Percentiles rank a stretch among this genome's conserved stretches.
Evolutionary conservation across 1,140 invertebrate species (phyloP).

Genomic region (Galendromus occidentalis): DNA sequence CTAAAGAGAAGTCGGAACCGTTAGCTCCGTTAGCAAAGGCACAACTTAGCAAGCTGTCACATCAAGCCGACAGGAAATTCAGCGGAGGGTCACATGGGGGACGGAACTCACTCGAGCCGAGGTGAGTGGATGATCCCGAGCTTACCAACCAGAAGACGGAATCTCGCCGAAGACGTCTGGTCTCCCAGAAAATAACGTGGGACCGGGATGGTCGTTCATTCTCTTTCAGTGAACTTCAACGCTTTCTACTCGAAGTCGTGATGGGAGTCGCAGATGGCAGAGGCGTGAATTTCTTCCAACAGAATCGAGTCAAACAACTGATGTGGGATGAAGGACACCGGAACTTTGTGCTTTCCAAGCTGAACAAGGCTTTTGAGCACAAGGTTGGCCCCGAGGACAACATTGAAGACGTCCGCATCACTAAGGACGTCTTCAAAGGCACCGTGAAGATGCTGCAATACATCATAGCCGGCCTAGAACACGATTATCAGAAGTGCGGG

Average conservation of each 20-base stretch:
- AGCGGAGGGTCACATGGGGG: not conserved
- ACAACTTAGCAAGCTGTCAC: conserved; percentile 9
- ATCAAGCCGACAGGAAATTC: conserved; percentile 6
- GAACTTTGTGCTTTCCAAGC: conserved; percentile 78
- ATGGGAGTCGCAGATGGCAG: conserved; percentile 80
- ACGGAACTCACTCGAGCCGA: not conserved
- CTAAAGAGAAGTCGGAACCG: conserved; percentile 7
- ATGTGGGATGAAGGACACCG: conserved; percentile 99
- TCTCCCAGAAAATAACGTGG: not conserved
- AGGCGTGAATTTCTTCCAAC: conserved; percentile 87
- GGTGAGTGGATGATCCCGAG: not conserved
- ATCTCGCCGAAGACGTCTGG: not conserved
- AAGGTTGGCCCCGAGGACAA: conserved; percentile 88
- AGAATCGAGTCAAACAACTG: conserved; percentile 77
- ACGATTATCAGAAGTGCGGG: conserved; percentile 78
- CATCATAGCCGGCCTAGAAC: conserved; percentile 59
- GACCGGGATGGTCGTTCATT: not conserved
- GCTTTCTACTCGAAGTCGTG: conserved; percentile 49
- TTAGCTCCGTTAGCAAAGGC: conserved; percentile 3
- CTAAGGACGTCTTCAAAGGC: conserved; percentile 79
- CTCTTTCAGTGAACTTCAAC: conserved; percentile 36
- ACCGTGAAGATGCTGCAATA: conserved; percentile 34
- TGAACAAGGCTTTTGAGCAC: conserved; percentile 79
- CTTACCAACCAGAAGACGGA: not conserved
- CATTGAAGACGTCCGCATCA: conserved; percentile 65